Evolutionary conservation across 2,888 invertebrate species (phyloP), one percentile per base, ranked within the genome.

Genomic region (Rotaria socialis): DNA sequence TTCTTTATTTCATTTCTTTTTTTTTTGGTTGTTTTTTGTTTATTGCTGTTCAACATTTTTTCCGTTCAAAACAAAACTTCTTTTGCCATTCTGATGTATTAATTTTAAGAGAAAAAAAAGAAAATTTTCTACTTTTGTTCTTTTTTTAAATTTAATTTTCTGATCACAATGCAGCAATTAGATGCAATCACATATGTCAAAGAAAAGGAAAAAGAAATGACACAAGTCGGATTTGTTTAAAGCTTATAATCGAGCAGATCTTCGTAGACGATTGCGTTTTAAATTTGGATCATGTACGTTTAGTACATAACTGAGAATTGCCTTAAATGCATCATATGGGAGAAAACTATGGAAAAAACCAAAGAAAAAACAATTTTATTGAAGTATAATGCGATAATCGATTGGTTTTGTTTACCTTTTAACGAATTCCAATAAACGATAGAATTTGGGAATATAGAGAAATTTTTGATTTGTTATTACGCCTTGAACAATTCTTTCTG

Each of bases 241-340:
- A n/a, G 56, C 16, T 35, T 16, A 67, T 67, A 14, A 67, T 16
- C 67, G 67, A 67, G 19, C 6, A 41, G 67, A 5, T 67, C 19
- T 67, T 35, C 80, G 47, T 47, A 14, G 10, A 80, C 80, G 80
- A 80, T 47, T 80, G 47, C 47, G 22, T 80, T 47, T 80, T n/a
- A 80, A 80, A 80, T 80, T 80, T 80, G 80, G 80, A 80, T 80
- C 80, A 80, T 80, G 43, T 11, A 80, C 47, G 47, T 80, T 80
- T 2, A 80, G 43, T n/a, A 80, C 80, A 80, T 80, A 80, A 47
- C 47, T 43, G 2, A 80, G 47, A 80, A 80, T 80, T 47, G 80
- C 43, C 47, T 80, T 80, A n/a, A 80, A 80, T n/a, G 80, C 80
- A 24, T 80, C 80, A 24, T 80, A 80, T 11, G 80, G 80, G n/a